Percentiles rank a stretch among this genome's conserved stretches.
Evolutionary conservation across 2,888 invertebrate genomes (phyloP).

Genomic region (Romanomermis culicivorax): DNA sequence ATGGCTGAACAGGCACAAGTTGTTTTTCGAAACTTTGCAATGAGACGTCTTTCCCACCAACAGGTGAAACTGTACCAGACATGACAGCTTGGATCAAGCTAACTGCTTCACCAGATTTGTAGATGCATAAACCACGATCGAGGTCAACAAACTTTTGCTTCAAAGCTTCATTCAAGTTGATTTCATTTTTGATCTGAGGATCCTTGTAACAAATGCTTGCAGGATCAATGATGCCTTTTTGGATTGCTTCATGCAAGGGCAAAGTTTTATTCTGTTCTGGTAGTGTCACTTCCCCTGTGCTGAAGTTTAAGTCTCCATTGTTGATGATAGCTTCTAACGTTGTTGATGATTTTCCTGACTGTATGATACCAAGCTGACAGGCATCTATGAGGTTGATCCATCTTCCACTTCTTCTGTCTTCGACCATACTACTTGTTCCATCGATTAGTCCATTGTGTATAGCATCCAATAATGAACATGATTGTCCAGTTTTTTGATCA

Average conservation of each 20-base stretch:
- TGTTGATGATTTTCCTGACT: constrained; percentile 22
- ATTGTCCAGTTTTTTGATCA: constrained; percentile 20
- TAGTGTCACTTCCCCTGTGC: constrained; percentile 58
- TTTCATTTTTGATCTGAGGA: constrained; percentile 18
- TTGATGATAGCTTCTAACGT: constrained; percentile 16
- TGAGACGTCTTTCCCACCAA: not conserved
- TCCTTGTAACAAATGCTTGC: constrained; percentile 16
- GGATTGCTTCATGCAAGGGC: constrained; percentile 58
- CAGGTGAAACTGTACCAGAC: constrained; percentile 14
- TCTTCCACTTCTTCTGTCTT: constrained; percentile 31
- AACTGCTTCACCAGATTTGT: constrained; percentile 26
- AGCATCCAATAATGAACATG: constrained; percentile 31
- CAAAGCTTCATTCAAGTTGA: constrained; percentile 26
- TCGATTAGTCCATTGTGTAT: constrained; percentile 31
- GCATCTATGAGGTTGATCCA: constrained; percentile 30
- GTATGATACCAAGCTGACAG: constrained; percentile 26
- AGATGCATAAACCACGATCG: constrained; percentile 28
- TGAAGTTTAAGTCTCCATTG: constrained; percentile 15
- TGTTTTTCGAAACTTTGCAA: not conserved
- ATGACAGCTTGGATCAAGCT: constrained; percentile 18
- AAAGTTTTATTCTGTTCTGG: constrained; percentile 54
- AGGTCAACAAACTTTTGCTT: constrained; percentile 17
- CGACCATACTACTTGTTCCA: constrained; percentile 29
- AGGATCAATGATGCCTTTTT: constrained; percentile 55
- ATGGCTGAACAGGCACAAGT: not conserved